Evolutionary conservation across 2,888 invertebrate species (phyloP), one percentile per base, ranked within the genome.

Genomic region (Sphaerophoria taeniata): DNA sequence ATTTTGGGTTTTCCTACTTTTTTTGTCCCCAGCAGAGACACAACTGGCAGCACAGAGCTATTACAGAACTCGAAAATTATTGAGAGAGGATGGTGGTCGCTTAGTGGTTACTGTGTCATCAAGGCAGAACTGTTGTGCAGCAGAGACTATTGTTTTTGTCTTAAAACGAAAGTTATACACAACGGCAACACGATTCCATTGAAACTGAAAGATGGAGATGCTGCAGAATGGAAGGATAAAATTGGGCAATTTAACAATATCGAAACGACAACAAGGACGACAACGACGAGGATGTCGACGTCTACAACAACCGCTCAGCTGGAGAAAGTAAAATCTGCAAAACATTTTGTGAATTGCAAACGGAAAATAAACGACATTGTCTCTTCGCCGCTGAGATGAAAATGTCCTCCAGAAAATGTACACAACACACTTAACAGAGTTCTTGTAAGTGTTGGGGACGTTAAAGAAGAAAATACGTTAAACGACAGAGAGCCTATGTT

Each of bases 241-340:
- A 78, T 78, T 36, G 73, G 49, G 63, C 77, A 56, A 36, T 53
- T 6, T 43, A 9, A 43, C n/a, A 24, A 56, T 55, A 60, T 34
- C 56, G 51, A 45, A 82, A 76, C 67, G 73, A 61, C 60, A 77
- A 77, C 61, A 60, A 77, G 60, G 55, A 45, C 7, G 65, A 16
- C 16, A 3, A 16, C 36, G 4, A n/a, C 45, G 31, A 45, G 9
- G 33, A 31, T 12, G 5, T 24, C 24, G 14, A 43, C 43, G 12
- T 11, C 43, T 11, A 43, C 43, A 6, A 39, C 39, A 7, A 39
- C 39, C 16, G 6, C 34, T 14, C 71, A 77, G 77, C 77, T 72
- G 76, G 47, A 82, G 72, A 47, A 51, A 55, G 45, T 77, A 61
- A 60, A 53, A 65, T 69, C 58, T 65, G 67, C 60, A 72, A 47